Conservation (phyloP, 2,113 vertebrate genomes). For the Budorcas taxicolor region DNA sequence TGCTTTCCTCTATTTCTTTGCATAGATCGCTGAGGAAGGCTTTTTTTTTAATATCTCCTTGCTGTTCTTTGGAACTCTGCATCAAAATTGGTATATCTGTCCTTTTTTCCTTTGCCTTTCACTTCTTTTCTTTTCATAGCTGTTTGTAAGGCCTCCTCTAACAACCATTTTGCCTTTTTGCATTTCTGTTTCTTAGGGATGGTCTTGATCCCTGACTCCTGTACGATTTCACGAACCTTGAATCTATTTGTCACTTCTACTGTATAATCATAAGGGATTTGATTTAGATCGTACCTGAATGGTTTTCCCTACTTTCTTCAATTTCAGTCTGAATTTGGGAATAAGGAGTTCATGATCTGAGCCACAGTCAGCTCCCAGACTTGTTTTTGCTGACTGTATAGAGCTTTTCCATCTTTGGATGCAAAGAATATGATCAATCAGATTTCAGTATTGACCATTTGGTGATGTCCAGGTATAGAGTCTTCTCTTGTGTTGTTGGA, state of each 20-base stretch:
- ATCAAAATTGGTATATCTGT: not conserved
- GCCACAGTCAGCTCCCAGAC: not conserved
- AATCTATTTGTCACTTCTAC: not conserved
- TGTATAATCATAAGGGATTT: not conserved
- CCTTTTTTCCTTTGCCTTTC: not conserved
- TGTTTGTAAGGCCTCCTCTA: not conserved
- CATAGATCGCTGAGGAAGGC: not conserved
- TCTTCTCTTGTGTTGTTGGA: not conserved
- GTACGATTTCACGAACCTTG: not conserved
- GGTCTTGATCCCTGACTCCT: not conserved
- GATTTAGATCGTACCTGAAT: not conserved
- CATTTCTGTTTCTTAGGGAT: not conserved
- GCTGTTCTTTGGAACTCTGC: not conserved
- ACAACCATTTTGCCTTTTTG: not conserved
- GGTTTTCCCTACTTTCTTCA: not conserved
- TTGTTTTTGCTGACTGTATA: not conserved
- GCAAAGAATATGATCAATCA: not conserved
- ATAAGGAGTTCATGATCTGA: not conserved
- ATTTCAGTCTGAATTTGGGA: not conserved
- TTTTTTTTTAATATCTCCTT: not conserved
- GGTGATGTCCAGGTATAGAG: not conserved
- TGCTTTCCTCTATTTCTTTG: not conserved
- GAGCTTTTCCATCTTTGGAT: not conserved
- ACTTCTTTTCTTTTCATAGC: not conserved
- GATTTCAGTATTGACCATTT: not conserved